These are phyloP conservation scores for Aethes cnicana DNA, from an alignment of 2,888 invertebrate genomes.

Conservation along the genomic window DNA sequence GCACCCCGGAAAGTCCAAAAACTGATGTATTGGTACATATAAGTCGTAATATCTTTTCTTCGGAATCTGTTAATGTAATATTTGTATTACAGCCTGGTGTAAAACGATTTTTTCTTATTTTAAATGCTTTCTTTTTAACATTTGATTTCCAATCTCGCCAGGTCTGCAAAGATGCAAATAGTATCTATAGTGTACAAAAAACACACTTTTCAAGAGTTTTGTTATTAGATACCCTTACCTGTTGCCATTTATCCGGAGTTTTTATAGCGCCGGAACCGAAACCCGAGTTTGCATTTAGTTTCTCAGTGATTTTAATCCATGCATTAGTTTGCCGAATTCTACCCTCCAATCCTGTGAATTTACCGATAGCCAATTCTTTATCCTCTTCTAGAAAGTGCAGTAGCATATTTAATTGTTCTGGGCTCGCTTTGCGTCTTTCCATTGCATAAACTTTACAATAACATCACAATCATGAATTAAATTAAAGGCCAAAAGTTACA, in stretches of 20 bases:
- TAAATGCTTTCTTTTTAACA: conserved; percentile 64
- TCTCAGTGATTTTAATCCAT: conserved; percentile 65
- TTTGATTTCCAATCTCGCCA: conserved; percentile 68
- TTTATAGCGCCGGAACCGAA: conserved; percentile 64
- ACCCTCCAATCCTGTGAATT: conserved; percentile 57
- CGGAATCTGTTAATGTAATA: conserved; percentile 56
- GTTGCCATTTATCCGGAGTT: conserved; percentile 67
- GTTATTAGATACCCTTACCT: conserved; percentile 41
- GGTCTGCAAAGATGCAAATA: conserved; percentile 42
- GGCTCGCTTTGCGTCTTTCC: conserved; percentile 60
- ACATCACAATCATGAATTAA: conserved; percentile 15
- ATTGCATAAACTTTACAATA: conserved; percentile 30
- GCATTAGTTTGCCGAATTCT: conserved; percentile 59
- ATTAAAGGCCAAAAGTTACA: neutral
- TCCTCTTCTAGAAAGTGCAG: conserved; percentile 59
- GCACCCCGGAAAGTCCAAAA: conserved; percentile 56
- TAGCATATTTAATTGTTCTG: conserved; percentile 63
- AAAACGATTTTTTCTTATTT: conserved; percentile 58
- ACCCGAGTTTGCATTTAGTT: conserved; percentile 60
- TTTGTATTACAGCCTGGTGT: conserved; percentile 55
- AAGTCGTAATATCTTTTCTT: conserved; percentile 58
- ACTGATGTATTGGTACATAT: conserved; percentile 59
- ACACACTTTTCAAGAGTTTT: no score
- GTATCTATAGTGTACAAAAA: neutral
- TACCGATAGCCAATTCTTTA: conserved; percentile 60